These are phyloP conservation scores for Kryptolebias ocellatus DNA, from an alignment of 2,797 vertebrate species.

Conservation along the genomic window DNA sequence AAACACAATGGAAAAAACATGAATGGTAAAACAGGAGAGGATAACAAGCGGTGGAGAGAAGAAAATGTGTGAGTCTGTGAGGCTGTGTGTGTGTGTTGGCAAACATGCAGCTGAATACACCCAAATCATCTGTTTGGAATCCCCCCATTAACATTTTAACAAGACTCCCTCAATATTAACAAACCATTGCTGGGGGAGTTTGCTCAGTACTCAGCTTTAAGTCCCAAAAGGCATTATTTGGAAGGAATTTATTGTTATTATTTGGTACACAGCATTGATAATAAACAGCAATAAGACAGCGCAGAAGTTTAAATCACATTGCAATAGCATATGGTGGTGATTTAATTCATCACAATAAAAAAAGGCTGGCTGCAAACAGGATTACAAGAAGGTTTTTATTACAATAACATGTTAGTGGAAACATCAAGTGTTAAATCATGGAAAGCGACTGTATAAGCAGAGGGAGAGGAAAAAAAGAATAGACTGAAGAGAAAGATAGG, in stretches of 20 bases:
- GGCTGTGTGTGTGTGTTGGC: slow-evolving; percentile 20
- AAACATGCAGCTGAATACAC: slow-evolving; percentile 40
- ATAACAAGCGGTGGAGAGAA: slow-evolving; percentile 31
- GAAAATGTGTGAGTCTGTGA: slow-evolving; percentile 15
- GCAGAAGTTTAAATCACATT: slow-evolving; percentile 68
- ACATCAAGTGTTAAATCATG: slow-evolving; percentile 65
- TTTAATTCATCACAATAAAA: slow-evolving; percentile 75
- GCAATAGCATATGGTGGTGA: slow-evolving; percentile 75
- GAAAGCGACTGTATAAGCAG: slow-evolving; percentile 62
- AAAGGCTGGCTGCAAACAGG: slow-evolving; percentile 62
- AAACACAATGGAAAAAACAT: slow-evolving; percentile 3
- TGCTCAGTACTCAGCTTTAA: slow-evolving; percentile 58
- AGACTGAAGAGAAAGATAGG: slow-evolving; percentile 47
- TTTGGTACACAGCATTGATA: slow-evolving; percentile 72
- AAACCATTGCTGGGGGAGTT: slow-evolving; percentile 64
- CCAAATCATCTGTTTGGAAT: slow-evolving; percentile 76
- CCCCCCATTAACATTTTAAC: slow-evolving; percentile 76
- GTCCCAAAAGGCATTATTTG: slow-evolving; percentile 76
- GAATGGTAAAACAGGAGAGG: slow-evolving; percentile 20
- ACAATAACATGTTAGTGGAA: slow-evolving; percentile 61
- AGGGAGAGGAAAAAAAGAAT: slow-evolving; percentile 40
- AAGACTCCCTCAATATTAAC: slow-evolving; percentile 76
- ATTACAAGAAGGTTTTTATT: slow-evolving; percentile 69
- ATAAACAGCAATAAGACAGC: slow-evolving; percentile 75
- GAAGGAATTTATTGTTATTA: slow-evolving; percentile 80